Percentiles rank a stretch among this genome's conserved stretches.
These are phyloP conservation scores for Chunga burmeisteri DNA, from an alignment of 2,113 vertebrate genomes.

Conservation along the genomic window DNA sequence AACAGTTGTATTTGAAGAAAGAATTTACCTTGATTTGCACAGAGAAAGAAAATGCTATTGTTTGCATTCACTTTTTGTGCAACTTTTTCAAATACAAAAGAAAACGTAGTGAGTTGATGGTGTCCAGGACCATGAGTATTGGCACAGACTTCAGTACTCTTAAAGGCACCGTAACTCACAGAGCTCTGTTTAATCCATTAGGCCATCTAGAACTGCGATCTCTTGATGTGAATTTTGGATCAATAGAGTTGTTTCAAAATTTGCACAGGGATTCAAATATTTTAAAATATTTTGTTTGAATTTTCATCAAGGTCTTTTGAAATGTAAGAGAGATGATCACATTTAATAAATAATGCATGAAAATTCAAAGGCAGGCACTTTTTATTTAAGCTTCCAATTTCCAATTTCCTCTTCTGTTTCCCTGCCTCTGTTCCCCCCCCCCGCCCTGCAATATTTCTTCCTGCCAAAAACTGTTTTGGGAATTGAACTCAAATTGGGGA, in stretches of 20 bases:
- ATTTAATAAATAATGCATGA: constrained; percentile 6
- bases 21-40: background rate
- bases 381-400: background rate
- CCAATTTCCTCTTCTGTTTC: background rate
- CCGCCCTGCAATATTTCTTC: background rate
- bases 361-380: background rate
- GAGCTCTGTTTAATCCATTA: constrained; percentile 4
- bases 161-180: background rate
- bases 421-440: background rate
- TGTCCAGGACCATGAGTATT: background rate
- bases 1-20: background rate
- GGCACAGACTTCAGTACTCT: background rate
- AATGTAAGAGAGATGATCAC: background rate
- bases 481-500: background rate
- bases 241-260: background rate
- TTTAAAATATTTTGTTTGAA: constrained; percentile 2
- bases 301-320: constrained; percentile 8
- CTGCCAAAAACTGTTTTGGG: background rate
- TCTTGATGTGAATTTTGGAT: background rate
- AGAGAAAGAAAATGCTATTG: background rate
- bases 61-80: too few species aligned
- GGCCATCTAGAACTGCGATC: background rate
- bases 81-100: background rate
- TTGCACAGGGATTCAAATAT: background rate
- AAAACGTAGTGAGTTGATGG: background rate